These are phyloP conservation scores for Rhagoletis pomonella DNA, from an alignment of 1,140 invertebrate genomes.

Conservation along the genomic window DNA sequence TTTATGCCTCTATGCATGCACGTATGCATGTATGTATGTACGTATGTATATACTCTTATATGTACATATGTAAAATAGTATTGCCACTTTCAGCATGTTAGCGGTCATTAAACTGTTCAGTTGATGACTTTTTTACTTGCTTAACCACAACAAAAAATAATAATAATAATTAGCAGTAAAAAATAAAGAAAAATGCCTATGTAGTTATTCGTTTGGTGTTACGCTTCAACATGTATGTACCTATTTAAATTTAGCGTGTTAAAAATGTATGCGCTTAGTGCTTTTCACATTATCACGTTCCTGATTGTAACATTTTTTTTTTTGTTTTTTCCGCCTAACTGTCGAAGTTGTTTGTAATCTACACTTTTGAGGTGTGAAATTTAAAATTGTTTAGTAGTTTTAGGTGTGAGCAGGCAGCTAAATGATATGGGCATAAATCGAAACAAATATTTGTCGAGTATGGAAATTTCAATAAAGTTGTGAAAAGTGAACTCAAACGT, in stretches of 20 bases:
- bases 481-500: no score
- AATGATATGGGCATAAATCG: no score
- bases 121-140: background rate
- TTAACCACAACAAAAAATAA: background rate
- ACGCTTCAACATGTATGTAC: background rate
- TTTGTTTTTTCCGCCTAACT: no score
- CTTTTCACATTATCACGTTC: background rate
- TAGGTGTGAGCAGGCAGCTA: no score
- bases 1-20: no score
- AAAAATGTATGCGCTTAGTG: background rate
- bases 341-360: no score
- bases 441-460: no score
- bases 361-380: no score
- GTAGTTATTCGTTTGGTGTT: background rate
- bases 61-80: background rate
- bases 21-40: no score
- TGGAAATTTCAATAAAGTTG: no score
- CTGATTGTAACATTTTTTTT: background rate
- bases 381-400: no score
- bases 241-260: background rate
- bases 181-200: background rate
- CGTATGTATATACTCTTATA: no score
- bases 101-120: slow-evolving; percentile 11
- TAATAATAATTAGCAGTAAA: background rate
- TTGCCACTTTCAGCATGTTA: background rate